Evolutionary conservation across 2,797 vertebrate species (phyloP), one percentile per base, ranked within the genome.

Genomic region (Pseudochirops corinnae): DNA sequence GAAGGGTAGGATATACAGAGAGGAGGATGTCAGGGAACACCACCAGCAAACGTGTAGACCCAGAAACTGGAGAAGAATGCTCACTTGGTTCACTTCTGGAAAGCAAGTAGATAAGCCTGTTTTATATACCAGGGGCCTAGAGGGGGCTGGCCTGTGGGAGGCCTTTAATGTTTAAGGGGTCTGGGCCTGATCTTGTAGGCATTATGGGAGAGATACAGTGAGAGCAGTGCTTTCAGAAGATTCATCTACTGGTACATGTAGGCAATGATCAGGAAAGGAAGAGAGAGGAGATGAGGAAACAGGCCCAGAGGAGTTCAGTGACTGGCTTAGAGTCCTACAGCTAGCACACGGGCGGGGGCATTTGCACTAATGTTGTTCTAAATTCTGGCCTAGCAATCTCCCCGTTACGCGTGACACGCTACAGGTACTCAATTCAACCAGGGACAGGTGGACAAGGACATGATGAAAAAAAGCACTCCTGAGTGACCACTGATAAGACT

Each of bases 281-380:
- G 92, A 93, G 57, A 94, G 74, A 95, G 11, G 5, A 94, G 58
- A 91, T 52, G 18, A 57, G 21, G 33, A 55, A 91, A 94, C n/a
- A 96, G 52, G 26, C 56, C 60, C 50, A 94, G 96, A 90, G 10
- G 31, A 2, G 0, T 14, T 14, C 92, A 58, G 60, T 14, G 60
- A 67, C 13, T 67, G 14, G 31, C 13, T 67, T n/a, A 33, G 16
- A 16, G 62, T 74, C 62, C 14, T 5, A 74, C 3, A 74, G 33
- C 33, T 39, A 39, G 62, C 62, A 74, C 16, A 39, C 4, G 5
- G 7, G 33, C 4, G 5, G 7, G 33, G 33, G 33, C 5, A 50
- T 87, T 4, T 87, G 39, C 39, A 87, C 74, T 18, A 82, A 39
- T 3, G 67, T 24, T 6, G 0, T 74, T 39, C 16, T 82, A 46